Conservation (phyloP, 2,797 vertebrate genomes). For the Zalophus californianus region DNA sequence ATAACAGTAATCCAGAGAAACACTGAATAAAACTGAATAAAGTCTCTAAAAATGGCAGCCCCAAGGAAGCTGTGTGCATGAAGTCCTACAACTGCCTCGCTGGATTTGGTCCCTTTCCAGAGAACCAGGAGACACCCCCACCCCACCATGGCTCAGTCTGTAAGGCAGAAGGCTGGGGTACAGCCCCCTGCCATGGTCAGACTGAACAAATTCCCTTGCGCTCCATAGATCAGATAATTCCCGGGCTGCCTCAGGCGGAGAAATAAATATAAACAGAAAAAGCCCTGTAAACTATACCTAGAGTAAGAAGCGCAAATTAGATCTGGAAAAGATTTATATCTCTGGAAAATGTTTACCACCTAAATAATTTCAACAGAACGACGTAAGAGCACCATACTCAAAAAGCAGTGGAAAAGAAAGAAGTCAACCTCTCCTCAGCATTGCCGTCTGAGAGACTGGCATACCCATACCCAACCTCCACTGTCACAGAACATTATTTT, state of each 20-base stretch:
- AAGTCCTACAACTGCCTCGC: not conserved
- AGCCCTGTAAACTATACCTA: slow-evolving; percentile 22
- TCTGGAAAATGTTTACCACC: slow-evolving; percentile 50
- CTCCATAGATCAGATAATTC: not conserved
- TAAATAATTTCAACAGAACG: slow-evolving; percentile 45
- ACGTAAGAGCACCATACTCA: not conserved
- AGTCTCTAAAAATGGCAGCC: not conserved
- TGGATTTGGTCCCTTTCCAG: not conserved
- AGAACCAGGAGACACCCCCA: not conserved
- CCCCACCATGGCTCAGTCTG: too few species aligned
- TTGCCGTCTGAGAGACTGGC: not conserved
- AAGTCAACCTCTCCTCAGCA: not conserved
- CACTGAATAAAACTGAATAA: not conserved
- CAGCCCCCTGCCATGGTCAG: not conserved
- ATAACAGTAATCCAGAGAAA: not conserved
- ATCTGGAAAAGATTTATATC: slow-evolving; percentile 27
- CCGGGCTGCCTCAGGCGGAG: not conserved
- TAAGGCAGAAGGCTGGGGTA: not conserved
- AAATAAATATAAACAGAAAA: slow-evolving; percentile 15
- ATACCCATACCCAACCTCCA: not conserved
- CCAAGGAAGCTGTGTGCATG: not conserved
- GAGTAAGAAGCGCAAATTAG: not conserved
- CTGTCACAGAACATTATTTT: not conserved
- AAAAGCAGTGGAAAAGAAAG: not conserved
- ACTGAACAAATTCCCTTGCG: not conserved